Conservation (phyloP, 37 sponge, comb jelly and placozoan genomes). For the Tethya wilhelma region DNA sequence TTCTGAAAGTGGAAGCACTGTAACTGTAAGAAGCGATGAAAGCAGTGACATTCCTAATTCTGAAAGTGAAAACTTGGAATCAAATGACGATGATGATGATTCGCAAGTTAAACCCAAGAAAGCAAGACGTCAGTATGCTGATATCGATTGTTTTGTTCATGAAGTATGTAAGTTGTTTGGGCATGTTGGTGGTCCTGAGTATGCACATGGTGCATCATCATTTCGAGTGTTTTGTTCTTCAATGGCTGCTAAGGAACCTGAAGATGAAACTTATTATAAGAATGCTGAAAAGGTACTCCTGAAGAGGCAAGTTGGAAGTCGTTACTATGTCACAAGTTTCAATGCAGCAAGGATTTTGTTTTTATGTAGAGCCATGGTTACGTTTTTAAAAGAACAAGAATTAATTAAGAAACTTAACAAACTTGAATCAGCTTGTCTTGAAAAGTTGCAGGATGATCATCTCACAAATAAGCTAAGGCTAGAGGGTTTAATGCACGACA, state of each 20-base stretch:
- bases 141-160: conserved; percentile 24
- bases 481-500: conserved; percentile 33
- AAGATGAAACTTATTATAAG: conserved; percentile 12
- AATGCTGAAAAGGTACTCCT: not conserved
- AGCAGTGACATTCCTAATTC: not conserved
- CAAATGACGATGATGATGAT: not conserved
- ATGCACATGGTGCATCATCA: conserved; percentile 24
- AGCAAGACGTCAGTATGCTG: not conserved
- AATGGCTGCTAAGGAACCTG: not conserved
- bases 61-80: not conserved
- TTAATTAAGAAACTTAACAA: not conserved
- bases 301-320: conserved; percentile 45
- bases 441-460: not conserved
- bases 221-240: conserved; percentile 11
- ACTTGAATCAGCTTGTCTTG: not conserved
- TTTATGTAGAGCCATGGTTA: conserved; percentile 8
- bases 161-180: conserved; percentile 49
- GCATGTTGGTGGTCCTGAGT: conserved; percentile 31
- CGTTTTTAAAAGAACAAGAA: conserved; percentile 7
- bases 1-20: not conserved
- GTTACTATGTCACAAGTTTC: conserved; percentile 31
- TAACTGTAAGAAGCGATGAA: not conserved
- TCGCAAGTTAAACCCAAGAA: too few species aligned
- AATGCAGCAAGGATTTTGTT: conserved; percentile 43
- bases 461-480: not conserved